Base-by-base conservation (phyloP, 2,797 vertebrate genomes). In the Tenualosa thibaudeaui region DNA sequence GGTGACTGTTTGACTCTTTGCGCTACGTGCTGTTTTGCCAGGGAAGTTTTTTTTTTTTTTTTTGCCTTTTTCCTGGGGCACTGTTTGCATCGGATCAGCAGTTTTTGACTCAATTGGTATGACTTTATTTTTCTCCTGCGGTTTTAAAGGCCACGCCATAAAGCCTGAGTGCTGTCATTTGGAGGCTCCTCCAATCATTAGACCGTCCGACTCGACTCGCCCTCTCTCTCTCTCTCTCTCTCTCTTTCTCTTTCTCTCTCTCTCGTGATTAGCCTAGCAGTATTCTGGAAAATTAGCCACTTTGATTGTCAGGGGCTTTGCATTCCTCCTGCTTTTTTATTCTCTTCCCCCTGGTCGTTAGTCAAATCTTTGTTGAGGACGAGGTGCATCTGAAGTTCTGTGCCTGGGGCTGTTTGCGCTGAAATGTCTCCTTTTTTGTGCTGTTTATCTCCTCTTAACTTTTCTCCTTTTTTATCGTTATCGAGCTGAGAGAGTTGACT, bases 251-350 rank as follows among this genome's bases (percentile, higher is more conserved):
- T 56, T 17, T 22, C 19, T 22, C 54, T 6, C 17, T 56, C 65
- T 71, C 31, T 17, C 13, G 37, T 75, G 68, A 75, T 75, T 37
- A 43, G 68, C 68, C 68, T 37, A 26, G 65, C 10, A 15, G 37
- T 75, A 75, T 75, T 75, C 31, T 37, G 68, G 68, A 75, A 40
- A 75, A 75, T 75, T 75, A 75, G 68, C 68, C 92, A 83, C 88
- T 92, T 95, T 95, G 95, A 95, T 95, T 95, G 95, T 43, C 68
- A 37, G 15, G 31, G 31, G 68, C 68, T 37, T 75, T 13, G 15
- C 68, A 75, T 75, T 75, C 68, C 15, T 75, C 26, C 37, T 37
- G 26, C 31, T 12, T 75, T 43, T 75, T 75, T 75, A 75, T 75
- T 75, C 40, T 75, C 68, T 26, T 75, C 65, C 24, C 68, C 68